phyloP scores from a whole-genome alignment of 2,888 invertebrate genomes.

The Protodeltote pygarga region DNA sequence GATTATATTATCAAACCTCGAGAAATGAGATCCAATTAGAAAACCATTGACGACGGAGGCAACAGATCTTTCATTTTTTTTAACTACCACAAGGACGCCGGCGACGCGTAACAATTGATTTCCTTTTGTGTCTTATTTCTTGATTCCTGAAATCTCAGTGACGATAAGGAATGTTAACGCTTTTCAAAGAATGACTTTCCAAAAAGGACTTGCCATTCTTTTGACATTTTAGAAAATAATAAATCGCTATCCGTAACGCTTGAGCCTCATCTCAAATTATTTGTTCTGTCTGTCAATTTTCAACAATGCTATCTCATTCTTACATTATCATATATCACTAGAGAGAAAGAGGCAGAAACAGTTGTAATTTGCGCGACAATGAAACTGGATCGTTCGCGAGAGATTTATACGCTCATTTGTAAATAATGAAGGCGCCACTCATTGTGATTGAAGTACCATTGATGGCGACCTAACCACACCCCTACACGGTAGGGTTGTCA shows the following conservation, averaged over 20 bases:
- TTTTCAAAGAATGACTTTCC: too few species aligned
- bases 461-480: constrained; percentile 75
- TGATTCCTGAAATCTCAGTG: too few species aligned
- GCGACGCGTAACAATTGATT: too few species aligned
- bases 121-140: too few species aligned
- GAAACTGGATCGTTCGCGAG: constrained; percentile 68
- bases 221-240: neutral
- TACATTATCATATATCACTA: neutral
- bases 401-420: constrained; percentile 84
- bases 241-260: constrained; percentile 16
- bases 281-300: constrained; percentile 47
- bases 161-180: neutral
- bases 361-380: constrained; percentile 65
- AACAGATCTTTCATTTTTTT: too few species aligned
- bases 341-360: constrained; percentile 41
- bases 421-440: constrained; percentile 85
- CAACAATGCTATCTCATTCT: constrained; percentile 39
- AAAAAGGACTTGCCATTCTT: too few species aligned
- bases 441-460: constrained; percentile 80
- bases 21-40: too few species aligned
- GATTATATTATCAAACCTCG: too few species aligned
- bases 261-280: constrained; percentile 29
- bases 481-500: constrained; percentile 64
- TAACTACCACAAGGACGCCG: neutral
- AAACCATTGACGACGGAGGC: too few species aligned